Evolutionary conservation across 2,888 invertebrate genomes (phyloP).

Genomic region (Cataglyphis albicans): DNA sequence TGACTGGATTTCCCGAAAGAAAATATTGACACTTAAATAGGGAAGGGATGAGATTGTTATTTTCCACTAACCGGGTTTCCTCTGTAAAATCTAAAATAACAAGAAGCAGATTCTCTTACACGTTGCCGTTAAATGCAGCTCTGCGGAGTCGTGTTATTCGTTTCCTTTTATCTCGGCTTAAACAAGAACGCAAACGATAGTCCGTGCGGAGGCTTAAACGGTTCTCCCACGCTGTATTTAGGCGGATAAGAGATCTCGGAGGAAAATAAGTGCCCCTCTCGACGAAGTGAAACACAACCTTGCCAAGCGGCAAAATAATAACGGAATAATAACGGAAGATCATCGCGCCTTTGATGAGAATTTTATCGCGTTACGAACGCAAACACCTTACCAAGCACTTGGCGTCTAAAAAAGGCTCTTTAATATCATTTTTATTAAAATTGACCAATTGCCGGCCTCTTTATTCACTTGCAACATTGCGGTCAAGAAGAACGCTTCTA

Average conservation of each 20-base stretch:
- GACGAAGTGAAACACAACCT: conserved; percentile 42
- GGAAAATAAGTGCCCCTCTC: conserved; percentile 59
- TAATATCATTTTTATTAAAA: conserved; percentile 46
- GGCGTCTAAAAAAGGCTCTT: not conserved
- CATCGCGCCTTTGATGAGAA: conserved; percentile 51
- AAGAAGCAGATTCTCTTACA: conserved; percentile 64
- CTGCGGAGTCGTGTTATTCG: conserved; percentile 61
- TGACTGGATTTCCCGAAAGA: not conserved
- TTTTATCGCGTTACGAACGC: conserved; percentile 44
- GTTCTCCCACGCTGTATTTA: conserved; percentile 75
- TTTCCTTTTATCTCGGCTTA: conserved; percentile 74
- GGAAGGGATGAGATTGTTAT: conserved; percentile 18
- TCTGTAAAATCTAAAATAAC: conserved; percentile 39
- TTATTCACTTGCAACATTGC: conserved; percentile 27
- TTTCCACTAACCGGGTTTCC: conserved; percentile 19
- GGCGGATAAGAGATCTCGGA: conserved; percentile 73
- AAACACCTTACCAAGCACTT: conserved; percentile 9
- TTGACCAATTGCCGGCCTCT: conserved; percentile 26
- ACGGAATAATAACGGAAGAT: conserved; percentile 48
- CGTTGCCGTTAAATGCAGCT: conserved; percentile 66
- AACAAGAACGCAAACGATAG: conserved; percentile 74
- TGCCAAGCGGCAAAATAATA: conserved; percentile 34
- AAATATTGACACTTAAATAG: conserved; percentile 14
- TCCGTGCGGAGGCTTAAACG: conserved; percentile 72
- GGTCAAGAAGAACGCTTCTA: not conserved